phyloP scores from a whole-genome alignment of 2,888 invertebrate genomes.

The Sarcophaga subvicina region DNA sequence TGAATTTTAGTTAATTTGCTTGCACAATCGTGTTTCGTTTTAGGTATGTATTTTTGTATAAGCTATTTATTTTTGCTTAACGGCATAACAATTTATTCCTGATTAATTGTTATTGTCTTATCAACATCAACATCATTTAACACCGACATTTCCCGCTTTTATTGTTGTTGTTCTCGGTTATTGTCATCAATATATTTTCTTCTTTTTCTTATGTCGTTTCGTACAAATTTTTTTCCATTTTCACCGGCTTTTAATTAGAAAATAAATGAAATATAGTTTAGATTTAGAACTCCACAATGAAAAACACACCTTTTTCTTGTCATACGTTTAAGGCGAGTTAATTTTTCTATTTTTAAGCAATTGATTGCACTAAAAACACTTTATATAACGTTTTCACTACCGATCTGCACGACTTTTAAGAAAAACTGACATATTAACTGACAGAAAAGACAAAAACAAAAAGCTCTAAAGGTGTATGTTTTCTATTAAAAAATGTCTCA shows the following conservation, averaged over 20 bases:
- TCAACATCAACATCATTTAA: conserved; percentile 24
- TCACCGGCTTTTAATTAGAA: background rate
- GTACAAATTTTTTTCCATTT: background rate
- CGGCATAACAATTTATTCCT: conserved; percentile 75
- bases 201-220: background rate
- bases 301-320: background rate
- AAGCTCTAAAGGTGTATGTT: no score
- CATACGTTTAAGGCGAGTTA: background rate
- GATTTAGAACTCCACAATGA: background rate
- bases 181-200: conserved; percentile 27
- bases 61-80: conserved; percentile 70
- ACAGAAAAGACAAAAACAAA: no score
- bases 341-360: background rate
- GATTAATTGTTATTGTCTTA: conserved; percentile 77
- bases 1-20: conserved; percentile 67
- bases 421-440: no score
- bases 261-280: background rate
- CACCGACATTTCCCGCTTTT: background rate
- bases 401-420: no score
- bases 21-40: conserved; percentile 38
- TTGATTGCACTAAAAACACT: no score
- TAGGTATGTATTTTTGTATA: conserved; percentile 16
- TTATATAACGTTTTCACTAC: no score
- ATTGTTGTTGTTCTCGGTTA: conserved; percentile 19
- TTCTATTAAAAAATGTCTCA: no score